Evolutionary conservation across 2,797 vertebrate genomes (phyloP), one percentile per base, ranked within the genome.

Genomic region (Bradypus variegatus): DNA sequence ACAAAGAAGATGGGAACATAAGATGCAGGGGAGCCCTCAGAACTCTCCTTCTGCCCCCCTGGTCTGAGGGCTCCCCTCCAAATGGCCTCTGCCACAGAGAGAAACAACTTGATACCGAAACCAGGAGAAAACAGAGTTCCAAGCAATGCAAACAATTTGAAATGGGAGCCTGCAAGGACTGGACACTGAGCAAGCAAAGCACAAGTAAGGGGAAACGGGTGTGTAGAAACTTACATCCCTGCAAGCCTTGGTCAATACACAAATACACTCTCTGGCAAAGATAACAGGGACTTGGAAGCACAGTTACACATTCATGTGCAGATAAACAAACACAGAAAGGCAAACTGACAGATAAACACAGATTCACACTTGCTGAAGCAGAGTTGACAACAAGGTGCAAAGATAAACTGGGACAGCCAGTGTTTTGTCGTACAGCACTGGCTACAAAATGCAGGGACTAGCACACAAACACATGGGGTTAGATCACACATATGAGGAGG

Each of bases 271-370:
- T 53, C 45, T 82, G 81, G 64, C 23, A 70, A 81, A 86, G 80
- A 60, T 55, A 86, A 79, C 79, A 88, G 83, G 64, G 78, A 33
- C 72, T 86, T 38, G 41, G 78, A 80, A 77, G 55, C 69, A 38
- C 11, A 41, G n/a, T 86, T 72, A 33, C 14, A 76, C 41, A 38
- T 50, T 70, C 25, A 14, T 2, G 41, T 12, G 86, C 53, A 86
- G 82, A 91, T 58, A 80, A 88, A 92, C 88, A 91, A 78, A 88
- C 60, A 80, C 65, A 82, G 62, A 93, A 82, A 62, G 60, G n/a
- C 48, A 33, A 53, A n/a, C 25, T 25, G 70, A 89, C 31, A 84
- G 18, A 36, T 69, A 91, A 87, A 92, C 12, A 48, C 19, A 23
- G 50, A 72, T 64, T 41, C 73, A 70, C 72, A 21, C 48, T 29